Evolutionary conservation across 2,113 vertebrate species (phyloP).

Genomic region (Nibea coibor): DNA sequence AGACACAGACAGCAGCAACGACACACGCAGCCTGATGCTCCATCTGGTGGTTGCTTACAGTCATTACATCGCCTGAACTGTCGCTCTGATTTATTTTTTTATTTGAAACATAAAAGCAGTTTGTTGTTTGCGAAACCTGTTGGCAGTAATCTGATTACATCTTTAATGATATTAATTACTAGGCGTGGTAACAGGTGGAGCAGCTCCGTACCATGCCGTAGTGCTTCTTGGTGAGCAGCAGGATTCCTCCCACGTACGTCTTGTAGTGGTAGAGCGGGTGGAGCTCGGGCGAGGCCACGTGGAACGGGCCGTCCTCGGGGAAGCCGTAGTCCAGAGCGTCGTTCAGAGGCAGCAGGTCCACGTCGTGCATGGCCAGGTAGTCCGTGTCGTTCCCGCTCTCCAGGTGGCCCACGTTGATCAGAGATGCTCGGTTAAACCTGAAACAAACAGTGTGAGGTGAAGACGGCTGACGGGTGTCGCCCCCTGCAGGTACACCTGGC

Average conservation of each 20-base stretch:
- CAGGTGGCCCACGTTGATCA: slow-evolving; percentile 95
- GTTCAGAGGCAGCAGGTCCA: slow-evolving; percentile 95
- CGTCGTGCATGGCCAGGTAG: slow-evolving; percentile 98
- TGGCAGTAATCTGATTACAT: too few species aligned
- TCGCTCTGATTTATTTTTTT: too few species aligned
- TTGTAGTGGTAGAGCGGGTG: slow-evolving; percentile 98
- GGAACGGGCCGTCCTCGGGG: slow-evolving; percentile 93
- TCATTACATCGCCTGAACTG: not conserved
- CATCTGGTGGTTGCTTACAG: slow-evolving; percentile 19
- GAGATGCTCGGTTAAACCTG: slow-evolving; percentile 96
- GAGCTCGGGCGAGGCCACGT: slow-evolving; percentile 94
- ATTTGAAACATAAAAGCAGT: too few species aligned
- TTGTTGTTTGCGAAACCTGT: too few species aligned
- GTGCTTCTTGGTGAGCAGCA: slow-evolving; percentile 95
- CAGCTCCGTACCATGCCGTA: slow-evolving; percentile 85
- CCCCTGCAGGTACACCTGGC: too few species aligned
- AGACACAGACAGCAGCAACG: too few species aligned
- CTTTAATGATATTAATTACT: not conserved
- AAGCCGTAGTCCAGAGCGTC: slow-evolving; percentile 94
- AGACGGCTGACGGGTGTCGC: too few species aligned
- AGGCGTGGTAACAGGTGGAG: too few species aligned
- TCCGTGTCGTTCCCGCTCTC: slow-evolving; percentile 96
- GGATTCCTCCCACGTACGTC: slow-evolving; percentile 96
- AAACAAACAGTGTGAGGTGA: not conserved
- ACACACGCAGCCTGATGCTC: too few species aligned